Base-by-base conservation (phyloP, 2,113 vertebrate species). In the Nothocercus julius region DNA sequence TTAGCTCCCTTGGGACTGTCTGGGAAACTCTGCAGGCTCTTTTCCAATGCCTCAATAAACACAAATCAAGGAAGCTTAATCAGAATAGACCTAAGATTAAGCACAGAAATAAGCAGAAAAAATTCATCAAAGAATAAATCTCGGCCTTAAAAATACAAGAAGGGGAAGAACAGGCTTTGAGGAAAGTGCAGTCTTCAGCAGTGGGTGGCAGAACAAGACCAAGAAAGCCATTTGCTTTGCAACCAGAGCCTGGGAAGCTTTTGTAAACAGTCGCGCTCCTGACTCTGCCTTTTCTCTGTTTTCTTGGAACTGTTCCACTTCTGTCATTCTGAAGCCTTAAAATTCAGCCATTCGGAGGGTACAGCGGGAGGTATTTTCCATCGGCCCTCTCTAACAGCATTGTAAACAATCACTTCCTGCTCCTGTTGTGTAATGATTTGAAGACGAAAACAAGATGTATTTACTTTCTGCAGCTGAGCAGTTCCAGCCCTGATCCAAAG, bases 321-420 rank as follows among this genome's bases (percentile, higher is more conserved):
- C 93, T 76, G 21, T 19, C 25, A 78, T 89, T 93, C 45, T 82
- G 67, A 81, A 85, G 34, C 47, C 78, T 49, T 87, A 81, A 83
- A 93, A 59, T 51, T 1, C 76, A 88, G 38, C 89, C 62, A 13
- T 44, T 80, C 91, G 54, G 69, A 90, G 51, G 30, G 56, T 13
- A 21, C 88, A 5, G 0, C 76, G 54, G 79, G 42, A 11, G 8
- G 75, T 77, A 81, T 80, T 93, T 93, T 92, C 90, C 91, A 90
- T 69, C 80, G 61, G 59, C 64, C 42, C 66, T 67, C 67, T 79
- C 87, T 92, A 63, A 49, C 54, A 59, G 69, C 90, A 45, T 11
- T 79, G 81, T 90, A 96, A 97, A 96, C 94, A 96, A 85, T 87
- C 1, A 0, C 91, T 97, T 97, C 90, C 96, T 96, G 86, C 86